Conservation (phyloP, 2,888 invertebrate species). For the Sipha maydis region DNA sequence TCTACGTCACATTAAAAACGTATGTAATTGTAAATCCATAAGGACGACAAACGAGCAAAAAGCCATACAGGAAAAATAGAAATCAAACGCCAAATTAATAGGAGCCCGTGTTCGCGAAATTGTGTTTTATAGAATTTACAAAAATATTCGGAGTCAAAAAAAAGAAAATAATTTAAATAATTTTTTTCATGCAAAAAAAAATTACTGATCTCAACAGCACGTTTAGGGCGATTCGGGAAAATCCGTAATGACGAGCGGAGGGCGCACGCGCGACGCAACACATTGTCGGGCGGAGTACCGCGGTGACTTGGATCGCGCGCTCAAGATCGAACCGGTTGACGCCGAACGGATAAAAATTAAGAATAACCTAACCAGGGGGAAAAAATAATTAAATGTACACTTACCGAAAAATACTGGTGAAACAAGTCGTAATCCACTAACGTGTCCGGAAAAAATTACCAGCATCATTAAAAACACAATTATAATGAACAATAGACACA, state of each 20-base stretch:
- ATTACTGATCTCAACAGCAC: background rate
- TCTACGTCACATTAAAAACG: too few relatives aligned
- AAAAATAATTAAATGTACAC: background rate
- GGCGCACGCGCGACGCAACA: slow-evolving; percentile 32
- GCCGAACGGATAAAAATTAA: background rate
- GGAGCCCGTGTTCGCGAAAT: too few relatives aligned
- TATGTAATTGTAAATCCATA: too few relatives aligned
- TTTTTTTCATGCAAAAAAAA: background rate
- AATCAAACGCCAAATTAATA: background rate
- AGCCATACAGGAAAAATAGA: background rate
- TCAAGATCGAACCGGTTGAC: background rate
- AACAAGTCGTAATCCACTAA: slow-evolving; percentile 29
- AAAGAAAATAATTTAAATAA: background rate
- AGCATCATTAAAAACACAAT: background rate
- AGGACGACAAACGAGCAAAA: too few relatives aligned
- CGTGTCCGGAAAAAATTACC: background rate
- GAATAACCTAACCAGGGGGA: background rate
- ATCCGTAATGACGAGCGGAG: background rate
- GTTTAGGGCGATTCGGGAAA: background rate
- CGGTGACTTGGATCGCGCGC: background rate
- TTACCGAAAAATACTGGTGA: slow-evolving; percentile 26
- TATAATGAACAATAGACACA: background rate
- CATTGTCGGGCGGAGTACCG: background rate
- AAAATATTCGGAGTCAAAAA: background rate
- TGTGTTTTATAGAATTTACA: too few relatives aligned